These are phyloP conservation scores for Lepisosteus osseus DNA, from an alignment of 2,113 vertebrate species.

Conservation along the genomic window DNA sequence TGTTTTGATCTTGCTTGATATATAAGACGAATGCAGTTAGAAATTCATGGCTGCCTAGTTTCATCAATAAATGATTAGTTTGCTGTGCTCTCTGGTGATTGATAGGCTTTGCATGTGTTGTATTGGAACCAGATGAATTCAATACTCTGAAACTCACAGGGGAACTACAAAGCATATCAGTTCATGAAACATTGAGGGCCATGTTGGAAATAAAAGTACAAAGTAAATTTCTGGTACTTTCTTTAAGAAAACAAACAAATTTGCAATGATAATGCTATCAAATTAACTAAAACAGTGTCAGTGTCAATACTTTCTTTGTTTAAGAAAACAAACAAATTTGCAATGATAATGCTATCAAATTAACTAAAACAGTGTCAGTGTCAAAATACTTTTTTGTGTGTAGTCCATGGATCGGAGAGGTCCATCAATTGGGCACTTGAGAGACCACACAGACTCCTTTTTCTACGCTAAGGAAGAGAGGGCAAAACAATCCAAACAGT, in stretches of 20 bases:
- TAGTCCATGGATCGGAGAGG: conserved; percentile 42
- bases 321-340: background rate
- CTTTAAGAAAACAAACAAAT: conserved; percentile 38
- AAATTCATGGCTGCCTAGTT: conserved; percentile 69
- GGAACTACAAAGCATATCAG: conserved; percentile 64
- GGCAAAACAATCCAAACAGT: conserved; percentile 51
- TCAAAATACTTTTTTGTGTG: conserved; percentile 19
- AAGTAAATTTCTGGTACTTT: background rate
- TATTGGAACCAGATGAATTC: conserved; percentile 76
- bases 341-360: conserved; percentile 13
- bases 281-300: no score
- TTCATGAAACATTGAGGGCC: conserved; percentile 72
- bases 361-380: background rate
- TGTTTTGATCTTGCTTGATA: conserved; percentile 75
- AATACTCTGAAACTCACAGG: conserved; percentile 61
- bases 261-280: conserved; percentile 4
- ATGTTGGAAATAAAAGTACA: conserved; percentile 45
- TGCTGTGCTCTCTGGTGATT: conserved; percentile 68
- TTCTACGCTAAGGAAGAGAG: conserved; percentile 40
- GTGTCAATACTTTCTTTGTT: no score
- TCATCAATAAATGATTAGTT: conserved; percentile 80
- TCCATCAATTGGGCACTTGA: conserved; percentile 32
- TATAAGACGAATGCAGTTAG: conserved; percentile 73
- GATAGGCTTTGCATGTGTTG: conserved; percentile 67
- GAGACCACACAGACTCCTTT: conserved; percentile 36